Evolutionary conservation across 2,888 invertebrate species (phyloP), one percentile per base, ranked within the genome.

Genomic region (Alloplasta piceator): DNA sequence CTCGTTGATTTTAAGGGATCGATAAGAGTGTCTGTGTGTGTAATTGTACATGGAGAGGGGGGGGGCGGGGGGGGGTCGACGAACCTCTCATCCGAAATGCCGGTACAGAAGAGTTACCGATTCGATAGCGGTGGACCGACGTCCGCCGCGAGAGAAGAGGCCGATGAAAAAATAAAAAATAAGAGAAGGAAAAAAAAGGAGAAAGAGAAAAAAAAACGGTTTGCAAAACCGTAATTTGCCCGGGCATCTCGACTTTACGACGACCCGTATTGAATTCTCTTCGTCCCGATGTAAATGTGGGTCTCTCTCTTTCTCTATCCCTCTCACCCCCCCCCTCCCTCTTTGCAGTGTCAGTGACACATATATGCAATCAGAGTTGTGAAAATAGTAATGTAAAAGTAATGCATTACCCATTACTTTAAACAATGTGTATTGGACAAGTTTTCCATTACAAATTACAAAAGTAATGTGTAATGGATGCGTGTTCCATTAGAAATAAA

Each of bases 171-270:
- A 63, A 16, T 9, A 26, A 3, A 9, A 26, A 46, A 36, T 26
- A 26, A 63, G 48, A 48, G 26, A 46, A 48, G 48, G 46, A 46
- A 48, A 58, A 52, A 60, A 63, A 78, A 66, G 39, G 56, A 73
- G 36, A 38, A 7, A 56, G 12, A n/a, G 26, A 38, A 55, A 73
- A 73, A 50, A 66, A 74, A 74, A 72, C 60, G 72, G 43, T 78
- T 78, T 78, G 78, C 66, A 78, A 78, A 78, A 78, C 78, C 78
- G 78, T 78, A 78, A 78, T 72, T 78, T 66, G 78, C 71, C 66
- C 52, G 66, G 71, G 58, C 64, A 60, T 63, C 46, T 63, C 71
- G 66, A 60, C 78, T 78, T 64, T 78, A 71, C 78, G 78, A 66
- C 78, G 78, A 72, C 78, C 78, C 66, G 78, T 78, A 72, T 78